Evolutionary conservation across 1,140 invertebrate species (phyloP).

Genomic region (Batillaria attramentaria): DNA sequence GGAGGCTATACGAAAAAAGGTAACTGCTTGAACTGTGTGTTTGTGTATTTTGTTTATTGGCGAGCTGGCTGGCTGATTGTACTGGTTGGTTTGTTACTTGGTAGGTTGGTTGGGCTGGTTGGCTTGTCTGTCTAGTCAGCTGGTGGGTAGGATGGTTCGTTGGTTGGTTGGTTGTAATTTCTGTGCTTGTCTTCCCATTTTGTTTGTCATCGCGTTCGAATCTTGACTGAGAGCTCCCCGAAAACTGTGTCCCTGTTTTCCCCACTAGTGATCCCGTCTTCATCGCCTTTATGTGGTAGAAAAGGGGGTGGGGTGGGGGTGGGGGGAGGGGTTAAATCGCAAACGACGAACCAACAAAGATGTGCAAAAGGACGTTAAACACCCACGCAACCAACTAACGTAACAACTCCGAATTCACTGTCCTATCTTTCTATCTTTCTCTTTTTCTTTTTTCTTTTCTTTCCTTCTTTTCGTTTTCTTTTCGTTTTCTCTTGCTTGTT

Average conservation of each 20-base stretch:
- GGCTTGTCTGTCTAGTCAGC: neutral
- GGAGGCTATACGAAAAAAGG: slow-evolving; percentile 8
- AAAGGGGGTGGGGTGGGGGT: too few relatives aligned
- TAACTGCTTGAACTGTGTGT: neutral
- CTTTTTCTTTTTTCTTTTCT: too few relatives aligned
- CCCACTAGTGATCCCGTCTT: too few relatives aligned
- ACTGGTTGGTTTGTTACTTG: neutral
- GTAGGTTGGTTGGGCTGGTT: too few relatives aligned
- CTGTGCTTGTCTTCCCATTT: neutral
- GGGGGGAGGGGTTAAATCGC: too few relatives aligned
- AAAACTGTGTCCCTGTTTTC: neutral
- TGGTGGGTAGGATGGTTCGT: neutral
- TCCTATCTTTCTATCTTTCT: neutral
- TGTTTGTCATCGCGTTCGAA: neutral
- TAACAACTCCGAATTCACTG: neutral
- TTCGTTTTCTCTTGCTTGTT: neutral
- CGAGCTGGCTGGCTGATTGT: neutral
- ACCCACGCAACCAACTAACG: too few relatives aligned
- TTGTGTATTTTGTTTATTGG: neutral
- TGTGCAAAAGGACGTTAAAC: too few relatives aligned
- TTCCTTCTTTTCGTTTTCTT: too few relatives aligned
- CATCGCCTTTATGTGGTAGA: too few relatives aligned
- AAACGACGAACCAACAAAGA: too few relatives aligned
- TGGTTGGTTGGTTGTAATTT: neutral
- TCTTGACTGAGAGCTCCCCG: too few relatives aligned